These are phyloP conservation scores for Dysmachus trigonus DNA, from an alignment of 2,888 invertebrate species.

Conservation along the genomic window DNA sequence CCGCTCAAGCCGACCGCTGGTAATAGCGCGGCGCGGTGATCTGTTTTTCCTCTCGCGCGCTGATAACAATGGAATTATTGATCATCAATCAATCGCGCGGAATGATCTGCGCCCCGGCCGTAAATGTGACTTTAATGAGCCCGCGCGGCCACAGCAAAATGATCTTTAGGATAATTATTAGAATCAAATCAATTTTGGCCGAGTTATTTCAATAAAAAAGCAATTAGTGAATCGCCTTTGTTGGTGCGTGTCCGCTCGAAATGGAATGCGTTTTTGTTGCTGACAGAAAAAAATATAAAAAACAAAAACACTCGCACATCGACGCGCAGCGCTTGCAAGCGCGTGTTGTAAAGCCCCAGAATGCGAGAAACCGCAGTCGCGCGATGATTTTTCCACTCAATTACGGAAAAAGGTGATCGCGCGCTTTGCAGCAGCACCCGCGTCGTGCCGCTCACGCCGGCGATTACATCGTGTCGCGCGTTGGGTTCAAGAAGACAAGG, in stretches of 20 bases:
- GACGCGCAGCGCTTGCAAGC: neutral
- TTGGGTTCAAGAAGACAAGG: conserved; percentile 32
- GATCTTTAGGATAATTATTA: conserved; percentile 35
- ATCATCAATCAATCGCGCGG: conserved; percentile 40
- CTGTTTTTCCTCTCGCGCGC: conserved; percentile 7
- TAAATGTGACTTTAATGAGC: conserved; percentile 37
- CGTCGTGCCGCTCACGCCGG: conserved; percentile 7
- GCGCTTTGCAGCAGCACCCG: neutral
- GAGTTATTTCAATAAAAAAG: conserved; percentile 33
- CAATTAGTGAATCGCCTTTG: conserved; percentile 27
- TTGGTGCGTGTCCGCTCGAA: neutral
- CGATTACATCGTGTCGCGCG: conserved; percentile 31
- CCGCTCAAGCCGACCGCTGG: neutral
- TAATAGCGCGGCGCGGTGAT: conserved; percentile 13
- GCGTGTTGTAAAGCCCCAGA: neutral
- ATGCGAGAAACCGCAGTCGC: conserved; percentile 34
- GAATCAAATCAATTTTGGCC: conserved; percentile 37
- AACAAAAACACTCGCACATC: neutral
- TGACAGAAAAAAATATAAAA: neutral
- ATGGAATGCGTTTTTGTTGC: neutral
- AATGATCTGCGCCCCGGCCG: conserved; percentile 3
- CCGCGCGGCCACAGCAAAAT: conserved; percentile 5
- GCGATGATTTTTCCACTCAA: conserved; percentile 40
- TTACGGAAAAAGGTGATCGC: conserved; percentile 36
- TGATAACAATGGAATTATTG: conserved; percentile 40